Conservation (phyloP, 2,888 invertebrate genomes). For the Maniola hyperantus region DNA sequence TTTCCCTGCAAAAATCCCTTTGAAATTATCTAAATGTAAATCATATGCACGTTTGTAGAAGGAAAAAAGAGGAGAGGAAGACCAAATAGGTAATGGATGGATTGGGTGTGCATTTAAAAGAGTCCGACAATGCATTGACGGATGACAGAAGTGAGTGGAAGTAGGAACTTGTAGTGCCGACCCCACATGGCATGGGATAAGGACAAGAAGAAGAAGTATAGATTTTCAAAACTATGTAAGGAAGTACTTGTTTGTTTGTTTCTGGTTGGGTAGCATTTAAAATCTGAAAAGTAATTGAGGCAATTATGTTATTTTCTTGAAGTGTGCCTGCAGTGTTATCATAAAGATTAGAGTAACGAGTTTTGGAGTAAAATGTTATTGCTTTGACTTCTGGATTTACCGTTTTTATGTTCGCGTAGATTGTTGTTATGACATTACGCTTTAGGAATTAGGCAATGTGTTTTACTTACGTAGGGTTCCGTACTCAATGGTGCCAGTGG, state of each 20-base stretch:
- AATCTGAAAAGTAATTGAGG: not conserved
- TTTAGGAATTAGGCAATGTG: too few species aligned
- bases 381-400: slow-evolving; percentile 13
- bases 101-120: too few species aligned
- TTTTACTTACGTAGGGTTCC: not conserved
- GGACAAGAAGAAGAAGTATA: not conserved
- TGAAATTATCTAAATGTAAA: too few species aligned
- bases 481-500: too few species aligned
- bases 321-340: slow-evolving; percentile 6
- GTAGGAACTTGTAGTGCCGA: too few species aligned
- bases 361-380: slow-evolving; percentile 8
- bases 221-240: not conserved
- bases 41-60: too few species aligned
- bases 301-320: slow-evolving; percentile 13
- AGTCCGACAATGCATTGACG: too few species aligned
- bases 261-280: not conserved
- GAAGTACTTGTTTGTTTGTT: not conserved
- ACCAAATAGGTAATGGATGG: too few species aligned
- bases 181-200: too few species aligned
- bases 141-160: too few species aligned
- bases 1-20: too few species aligned
- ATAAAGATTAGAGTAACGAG: slow-evolving; percentile 24
- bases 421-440: slow-evolving; percentile 4
- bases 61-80: too few species aligned
- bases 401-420: slow-evolving; percentile 13